Evolutionary conservation across 1,140 invertebrate genomes (phyloP), one percentile per base, ranked within the genome.

Genomic region (Zaprionus ghesquierei): DNA sequence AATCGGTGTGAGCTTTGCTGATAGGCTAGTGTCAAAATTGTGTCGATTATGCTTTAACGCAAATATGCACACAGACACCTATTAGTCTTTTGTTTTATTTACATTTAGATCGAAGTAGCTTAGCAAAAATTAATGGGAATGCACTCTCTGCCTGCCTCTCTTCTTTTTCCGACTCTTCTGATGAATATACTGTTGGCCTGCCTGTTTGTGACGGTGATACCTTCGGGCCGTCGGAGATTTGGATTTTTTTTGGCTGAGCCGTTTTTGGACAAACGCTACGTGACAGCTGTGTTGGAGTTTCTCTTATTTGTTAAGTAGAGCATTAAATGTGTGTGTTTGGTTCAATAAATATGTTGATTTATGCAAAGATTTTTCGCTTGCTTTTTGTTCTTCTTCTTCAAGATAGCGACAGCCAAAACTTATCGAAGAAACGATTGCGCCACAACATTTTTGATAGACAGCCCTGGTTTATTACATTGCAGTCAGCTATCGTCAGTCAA

Each of bases 361-460:
- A 75, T 65, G 69, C 78, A 69, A 85, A 65, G 63, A 86, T 69
- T 85, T 85, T 86, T 85, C 78, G 75, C 78, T 86, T 86, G 81
- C 81, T 85, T 86, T 85, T 85, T 86, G 78, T 81, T 78, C 75
- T 74, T 85, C 81, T 70, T 85, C 81, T 85, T 75, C 81, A 75
- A 75, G 72, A 78, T 78, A 72, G 72, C 72, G 72, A 38, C 72
- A 22, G 15, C 68, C 33, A 69, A 62, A 29, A 59, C 25, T 62
- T 75, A 82, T 79, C 69, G 73, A 76, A 72, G 54, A 49, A 55
- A 56, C 20, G 49, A 58, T 66, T 74, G 51, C 53, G 9, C 35
- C 64, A 56, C 23, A 49, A 51, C 35, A 35, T 27, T 50, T 68
- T 58, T 58, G 65, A 75, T 73, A 76, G 25, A 2, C 49, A 22